Percentiles rank a stretch among this genome's conserved stretches.
phyloP scores from a whole-genome alignment of 1,140 invertebrate genomes.

The Microvelia longipes region DNA sequence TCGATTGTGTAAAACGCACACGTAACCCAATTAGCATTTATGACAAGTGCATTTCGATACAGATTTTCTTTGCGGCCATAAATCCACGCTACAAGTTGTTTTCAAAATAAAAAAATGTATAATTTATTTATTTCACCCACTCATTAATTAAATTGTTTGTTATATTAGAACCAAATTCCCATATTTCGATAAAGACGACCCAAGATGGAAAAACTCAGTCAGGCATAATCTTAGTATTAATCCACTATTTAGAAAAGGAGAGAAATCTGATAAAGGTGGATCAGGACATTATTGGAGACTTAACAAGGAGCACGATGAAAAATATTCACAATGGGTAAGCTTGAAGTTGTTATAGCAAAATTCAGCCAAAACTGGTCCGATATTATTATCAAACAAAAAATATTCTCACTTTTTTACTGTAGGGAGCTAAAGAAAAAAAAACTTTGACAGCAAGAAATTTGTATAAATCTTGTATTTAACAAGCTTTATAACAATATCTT shows the following conservation, averaged over 20 bases:
- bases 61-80: too few species aligned
- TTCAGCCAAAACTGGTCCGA: neutral
- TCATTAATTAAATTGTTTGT: too few species aligned
- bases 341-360: neutral
- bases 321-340: conserved; percentile 31
- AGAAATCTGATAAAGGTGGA: conserved; percentile 63
- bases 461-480: neutral
- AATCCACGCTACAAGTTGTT: too few species aligned
- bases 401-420: neutral
- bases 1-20: too few species aligned
- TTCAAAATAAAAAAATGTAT: too few species aligned
- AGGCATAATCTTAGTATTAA: conserved; percentile 76
- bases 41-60: too few species aligned
- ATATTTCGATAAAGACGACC: conserved; percentile 70
- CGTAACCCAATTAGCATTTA: too few species aligned
- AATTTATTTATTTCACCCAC: too few species aligned
- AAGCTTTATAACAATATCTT: neutral
- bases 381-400: neutral
- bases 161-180: conserved; percentile 71
- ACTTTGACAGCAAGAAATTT: neutral
- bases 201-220: conserved; percentile 80
- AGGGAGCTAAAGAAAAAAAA: neutral
- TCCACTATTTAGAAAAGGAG: conserved; percentile 73
- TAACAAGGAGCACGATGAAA: conserved; percentile 40
- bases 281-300: conserved; percentile 69